Conservation (phyloP, 2,797 vertebrate genomes). For the Muscicapa striata region DNA sequence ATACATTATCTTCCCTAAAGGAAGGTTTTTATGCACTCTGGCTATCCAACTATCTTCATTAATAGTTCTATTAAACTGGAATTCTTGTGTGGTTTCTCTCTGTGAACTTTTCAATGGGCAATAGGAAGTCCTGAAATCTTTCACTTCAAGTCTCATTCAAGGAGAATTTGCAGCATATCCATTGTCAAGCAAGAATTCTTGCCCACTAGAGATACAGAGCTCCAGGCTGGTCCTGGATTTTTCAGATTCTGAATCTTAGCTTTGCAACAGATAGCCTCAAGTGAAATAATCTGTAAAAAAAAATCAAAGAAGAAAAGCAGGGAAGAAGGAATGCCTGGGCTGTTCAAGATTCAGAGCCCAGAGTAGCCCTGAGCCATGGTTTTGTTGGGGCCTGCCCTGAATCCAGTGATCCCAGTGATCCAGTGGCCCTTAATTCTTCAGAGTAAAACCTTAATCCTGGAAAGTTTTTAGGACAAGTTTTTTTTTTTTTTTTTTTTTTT, state of each 20-base stretch:
- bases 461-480: neutral
- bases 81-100: neutral
- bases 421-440: neutral
- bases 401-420: neutral
- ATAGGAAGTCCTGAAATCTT: neutral
- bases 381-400: neutral
- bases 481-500: neutral
- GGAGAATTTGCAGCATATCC: neutral
- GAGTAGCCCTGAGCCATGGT: neutral
- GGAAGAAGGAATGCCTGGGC: neutral
- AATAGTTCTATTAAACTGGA: neutral
- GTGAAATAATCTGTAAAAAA: neutral
- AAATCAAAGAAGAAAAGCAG: neutral
- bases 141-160: neutral
- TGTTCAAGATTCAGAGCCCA: neutral
- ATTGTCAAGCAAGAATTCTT: neutral
- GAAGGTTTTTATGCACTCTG: neutral
- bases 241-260: neutral
- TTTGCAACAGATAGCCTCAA: neutral
- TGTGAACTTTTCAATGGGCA: neutral
- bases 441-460: neutral
- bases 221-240: neutral
- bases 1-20: neutral
- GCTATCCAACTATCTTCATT: neutral
- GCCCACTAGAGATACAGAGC: neutral